These are phyloP conservation scores for Drymonia ruficornis DNA, from an alignment of 2,888 invertebrate genomes.

Conservation along the genomic window DNA sequence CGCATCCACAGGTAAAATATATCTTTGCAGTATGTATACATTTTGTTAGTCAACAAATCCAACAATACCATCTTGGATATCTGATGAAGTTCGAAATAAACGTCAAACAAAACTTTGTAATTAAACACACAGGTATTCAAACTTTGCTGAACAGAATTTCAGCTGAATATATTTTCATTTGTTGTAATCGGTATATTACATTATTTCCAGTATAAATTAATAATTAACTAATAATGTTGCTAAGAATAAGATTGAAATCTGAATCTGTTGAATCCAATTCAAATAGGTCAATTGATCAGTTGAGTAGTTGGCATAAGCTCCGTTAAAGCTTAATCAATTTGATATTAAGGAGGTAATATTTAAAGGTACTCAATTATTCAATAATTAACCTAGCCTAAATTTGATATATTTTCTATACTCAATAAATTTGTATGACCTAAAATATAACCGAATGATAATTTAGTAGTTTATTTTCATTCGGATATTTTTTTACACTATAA, in stretches of 20 bases:
- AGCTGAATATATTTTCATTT: constrained; percentile 8
- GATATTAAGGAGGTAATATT: too few species aligned
- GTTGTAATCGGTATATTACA: constrained; percentile 3
- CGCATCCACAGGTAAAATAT: too few species aligned
- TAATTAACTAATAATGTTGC: constrained; percentile 9
- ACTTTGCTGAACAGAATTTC: constrained; percentile 12
- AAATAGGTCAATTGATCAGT: not conserved
- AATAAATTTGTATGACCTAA: too few species aligned
- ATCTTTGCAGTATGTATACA: too few species aligned
- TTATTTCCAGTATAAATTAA: constrained; percentile 7
- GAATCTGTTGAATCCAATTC: not conserved
- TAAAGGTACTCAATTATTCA: too few species aligned
- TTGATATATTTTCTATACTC: too few species aligned
- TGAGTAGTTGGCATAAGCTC: too few species aligned
- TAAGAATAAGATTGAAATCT: not conserved
- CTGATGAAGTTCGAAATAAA: constrained; percentile 12
- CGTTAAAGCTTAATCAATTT: too few species aligned
- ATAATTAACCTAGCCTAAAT: too few species aligned
- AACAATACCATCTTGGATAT: constrained; percentile 6
- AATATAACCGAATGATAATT: too few species aligned
- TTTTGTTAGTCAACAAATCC: not conserved
- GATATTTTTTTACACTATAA: too few species aligned
- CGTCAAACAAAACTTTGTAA: constrained; percentile 19
- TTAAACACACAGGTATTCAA: constrained; percentile 37
- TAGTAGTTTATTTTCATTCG: too few species aligned